Conservation (phyloP, 2,113 vertebrate species). For the Nannobrachium achirus region DNA sequence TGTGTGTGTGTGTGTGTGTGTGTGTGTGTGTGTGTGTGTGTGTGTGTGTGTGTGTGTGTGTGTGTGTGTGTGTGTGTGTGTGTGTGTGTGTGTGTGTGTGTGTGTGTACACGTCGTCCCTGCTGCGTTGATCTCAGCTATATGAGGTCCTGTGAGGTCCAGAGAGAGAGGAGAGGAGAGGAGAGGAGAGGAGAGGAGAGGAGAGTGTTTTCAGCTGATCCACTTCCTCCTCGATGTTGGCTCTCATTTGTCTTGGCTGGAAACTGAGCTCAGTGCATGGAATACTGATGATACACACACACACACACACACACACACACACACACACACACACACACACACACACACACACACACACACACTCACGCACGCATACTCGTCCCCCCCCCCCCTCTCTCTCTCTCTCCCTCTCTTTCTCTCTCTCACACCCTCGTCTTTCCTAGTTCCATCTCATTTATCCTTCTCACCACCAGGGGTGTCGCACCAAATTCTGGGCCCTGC, state of each 20-base stretch:
- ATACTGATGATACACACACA: constrained; percentile 63
- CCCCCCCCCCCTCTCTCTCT: constrained; percentile 12
- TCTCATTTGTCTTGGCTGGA: constrained; percentile 74
- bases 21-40: too few species aligned
- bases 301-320: too few species aligned
- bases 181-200: constrained; percentile 1
- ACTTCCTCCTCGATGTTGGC: constrained; percentile 72
- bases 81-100: too few species aligned
- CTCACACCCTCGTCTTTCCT: constrained; percentile 38
- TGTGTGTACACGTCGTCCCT: not conserved
- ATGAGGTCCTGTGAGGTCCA: not conserved
- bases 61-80: too few species aligned
- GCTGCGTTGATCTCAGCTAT: constrained; percentile 23
- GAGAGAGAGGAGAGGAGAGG: constrained; percentile 38
- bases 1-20: too few species aligned
- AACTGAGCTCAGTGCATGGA: constrained; percentile 61
- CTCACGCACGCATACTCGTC: not conserved
- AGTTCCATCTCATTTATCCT: constrained; percentile 53
- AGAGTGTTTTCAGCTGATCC: constrained; percentile 73
- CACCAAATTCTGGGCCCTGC: too few species aligned
- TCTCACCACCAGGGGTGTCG: too few species aligned
- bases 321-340: too few species aligned
- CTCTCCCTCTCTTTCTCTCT: constrained; percentile 5
- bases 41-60: too few species aligned
- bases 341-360: not conserved